A percentile compares a stretch with the other conserved stretches of the same genome.
These are phyloP conservation scores for Gasteruption jaculator DNA, from an alignment of 2,888 invertebrate species.

Conservation along the genomic window DNA sequence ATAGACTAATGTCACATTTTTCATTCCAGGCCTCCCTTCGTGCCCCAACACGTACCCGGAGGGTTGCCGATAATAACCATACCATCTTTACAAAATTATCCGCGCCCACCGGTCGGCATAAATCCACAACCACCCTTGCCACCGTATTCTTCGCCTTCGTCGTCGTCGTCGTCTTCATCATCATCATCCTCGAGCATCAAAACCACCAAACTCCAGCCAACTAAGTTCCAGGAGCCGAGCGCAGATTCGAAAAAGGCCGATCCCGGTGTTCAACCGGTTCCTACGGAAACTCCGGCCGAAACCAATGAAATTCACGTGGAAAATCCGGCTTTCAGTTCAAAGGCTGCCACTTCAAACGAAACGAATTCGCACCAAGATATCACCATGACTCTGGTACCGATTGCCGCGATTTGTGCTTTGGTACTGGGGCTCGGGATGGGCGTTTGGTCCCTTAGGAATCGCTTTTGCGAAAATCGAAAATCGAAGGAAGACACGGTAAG, in stretches of 20 bases:
- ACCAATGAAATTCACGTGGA: conserved; percentile 29
- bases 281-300: conserved; percentile 8
- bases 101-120: conserved; percentile 32
- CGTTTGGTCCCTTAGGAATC: conserved; percentile 68
- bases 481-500: conserved; percentile 73
- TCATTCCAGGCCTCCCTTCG: too few relatives aligned
- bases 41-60: conserved; percentile 32
- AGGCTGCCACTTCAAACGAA: conserved; percentile 36
- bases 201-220: conserved; percentile 40
- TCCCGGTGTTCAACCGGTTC: too few relatives aligned
- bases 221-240: too few relatives aligned
- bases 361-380: conserved; percentile 51
- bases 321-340: conserved; percentile 35
- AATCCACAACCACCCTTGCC: conserved; percentile 32
- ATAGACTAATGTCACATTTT: too few relatives aligned
- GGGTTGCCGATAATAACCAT: conserved; percentile 37
- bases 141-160: conserved; percentile 20
- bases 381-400: conserved; percentile 66
- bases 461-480: conserved; percentile 63
- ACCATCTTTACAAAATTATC: conserved; percentile 37
- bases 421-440: conserved; percentile 66
- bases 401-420: conserved; percentile 66
- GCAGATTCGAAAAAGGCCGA: too few relatives aligned
- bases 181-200: conserved; percentile 29
- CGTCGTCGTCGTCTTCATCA: conserved; percentile 6